Percentiles rank a stretch among this genome's conserved stretches.
These are phyloP conservation scores for Myxocyprinus asiaticus DNA, from an alignment of 2,113 vertebrate genomes.

Conservation along the genomic window DNA sequence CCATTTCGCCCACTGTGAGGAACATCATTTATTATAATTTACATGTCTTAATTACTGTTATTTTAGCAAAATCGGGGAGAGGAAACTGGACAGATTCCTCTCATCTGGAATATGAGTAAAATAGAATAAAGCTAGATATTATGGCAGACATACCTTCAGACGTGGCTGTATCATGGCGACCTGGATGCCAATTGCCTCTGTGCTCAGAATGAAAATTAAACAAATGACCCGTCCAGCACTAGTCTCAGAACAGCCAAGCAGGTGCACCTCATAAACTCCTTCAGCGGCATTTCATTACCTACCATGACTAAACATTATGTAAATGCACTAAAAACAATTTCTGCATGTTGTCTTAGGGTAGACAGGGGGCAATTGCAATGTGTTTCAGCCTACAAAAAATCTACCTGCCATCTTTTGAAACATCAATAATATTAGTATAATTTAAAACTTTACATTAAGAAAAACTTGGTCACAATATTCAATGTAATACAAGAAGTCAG, in stretches of 20 bases:
- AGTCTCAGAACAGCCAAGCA: not conserved
- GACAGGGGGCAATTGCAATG: no score
- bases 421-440: no score
- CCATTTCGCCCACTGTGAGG: not conserved
- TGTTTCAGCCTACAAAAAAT: no score
- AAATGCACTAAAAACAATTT: not conserved
- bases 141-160: not conserved
- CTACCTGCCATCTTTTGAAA: no score
- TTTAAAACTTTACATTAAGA: no score
- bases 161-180: not conserved
- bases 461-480: no score
- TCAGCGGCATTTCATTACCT: conserved; percentile 34
- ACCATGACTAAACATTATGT: conserved; percentile 29
- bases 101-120: not conserved
- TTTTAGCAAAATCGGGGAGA: conserved; percentile 12
- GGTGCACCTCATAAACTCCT: conserved; percentile 30
- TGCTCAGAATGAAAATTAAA: conserved; percentile 12
- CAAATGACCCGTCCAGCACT: conserved; percentile 20
- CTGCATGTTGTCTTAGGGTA: no score
- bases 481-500: no score
- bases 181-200: not conserved
- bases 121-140: not conserved
- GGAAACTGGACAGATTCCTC: not conserved
- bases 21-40: conserved; percentile 35
- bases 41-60: conserved; percentile 27